Evolutionary conservation across 2,888 invertebrate genomes (phyloP).

Genomic region (Temnothorax unifasciatus): DNA sequence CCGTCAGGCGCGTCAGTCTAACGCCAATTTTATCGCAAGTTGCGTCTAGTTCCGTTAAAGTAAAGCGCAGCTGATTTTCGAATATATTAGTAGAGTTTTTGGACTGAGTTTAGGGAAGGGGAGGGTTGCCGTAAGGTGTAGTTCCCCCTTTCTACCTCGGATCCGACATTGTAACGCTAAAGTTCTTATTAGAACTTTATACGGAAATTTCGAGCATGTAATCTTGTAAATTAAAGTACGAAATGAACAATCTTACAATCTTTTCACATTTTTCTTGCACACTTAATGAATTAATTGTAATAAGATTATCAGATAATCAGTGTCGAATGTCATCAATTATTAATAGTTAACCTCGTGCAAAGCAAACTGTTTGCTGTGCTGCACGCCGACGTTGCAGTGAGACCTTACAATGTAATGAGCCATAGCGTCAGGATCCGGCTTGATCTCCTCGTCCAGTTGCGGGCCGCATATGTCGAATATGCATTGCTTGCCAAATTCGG

Average conservation of each 20-base stretch:
- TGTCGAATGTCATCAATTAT: neutral
- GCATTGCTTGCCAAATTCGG: slow-evolving; percentile 91
- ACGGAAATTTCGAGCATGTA: slow-evolving; percentile 2
- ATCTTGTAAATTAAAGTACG: slow-evolving; percentile 27
- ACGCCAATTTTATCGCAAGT: slow-evolving; percentile 48
- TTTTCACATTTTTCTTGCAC: neutral
- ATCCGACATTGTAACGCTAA: slow-evolving; percentile 18
- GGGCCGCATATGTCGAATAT: slow-evolving; percentile 90
- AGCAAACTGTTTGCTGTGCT: slow-evolving; percentile 89
- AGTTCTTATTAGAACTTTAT: neutral
- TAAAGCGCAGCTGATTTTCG: slow-evolving; percentile 46
- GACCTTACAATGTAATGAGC: slow-evolving; percentile 89
- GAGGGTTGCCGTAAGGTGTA: neutral
- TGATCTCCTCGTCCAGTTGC: slow-evolving; percentile 79
- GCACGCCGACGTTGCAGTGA: slow-evolving; percentile 89
- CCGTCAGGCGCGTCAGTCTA: slow-evolving; percentile 50
- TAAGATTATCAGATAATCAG: neutral
- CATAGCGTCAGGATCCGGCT: slow-evolving; percentile 87
- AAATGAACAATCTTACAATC: neutral
- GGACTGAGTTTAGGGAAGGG: neutral
- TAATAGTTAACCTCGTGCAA: slow-evolving; percentile 89
- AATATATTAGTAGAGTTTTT: slow-evolving; percentile 44
- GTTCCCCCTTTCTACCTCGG: neutral
- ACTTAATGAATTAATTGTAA: neutral
- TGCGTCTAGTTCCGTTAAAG: slow-evolving; percentile 27